Evolutionary conservation across 2,888 invertebrate species (phyloP), one percentile per base, ranked within the genome.

Genomic region (Parnassius mnemosyne): DNA sequence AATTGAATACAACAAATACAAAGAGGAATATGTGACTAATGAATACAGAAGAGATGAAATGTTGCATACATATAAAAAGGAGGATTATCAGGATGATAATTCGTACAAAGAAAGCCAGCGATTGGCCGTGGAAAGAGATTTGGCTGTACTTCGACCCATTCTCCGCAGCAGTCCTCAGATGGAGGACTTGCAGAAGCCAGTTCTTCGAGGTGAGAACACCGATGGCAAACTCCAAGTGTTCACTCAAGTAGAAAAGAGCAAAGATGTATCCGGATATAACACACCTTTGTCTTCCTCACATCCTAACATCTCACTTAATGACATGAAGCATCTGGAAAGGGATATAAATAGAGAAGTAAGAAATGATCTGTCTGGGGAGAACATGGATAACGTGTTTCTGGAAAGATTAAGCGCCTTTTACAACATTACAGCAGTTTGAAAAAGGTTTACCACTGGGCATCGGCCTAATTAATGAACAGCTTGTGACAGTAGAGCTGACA

Each of bases 191-290:
- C 79, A 79, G 0, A 79, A 78, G 13, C 49, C 49, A 13, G 13
- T 13, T 2, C 16, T 13, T 16, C 68, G 74, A 42, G 60, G 69
- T 1, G 83, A 82, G 9, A 85, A 82, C 57, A 85, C 87, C 0
- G 89, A 89, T 55, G 89, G 89, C 0, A 89, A 88, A 57, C 70
- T 89, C 70, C 85, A 86, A 16, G 80, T 87, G 2, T 89, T 77
- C 65, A 87, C 86, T 0, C 84, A 88, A 20, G 71, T 88, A 0
- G 88, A 87, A 57, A 87, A 83, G 50, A 68, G 55, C 41, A 83
- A 81, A 49, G 80, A 79, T 5, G 34, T 34, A 34, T 34, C 34
- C 7, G 34, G 34, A 0, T 80, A 77, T 49, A 69, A 41, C 1
- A 75, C 70, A 0, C 65, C 78, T 0, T 74, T 79, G 11, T 76